Conservation (phyloP, 2,888 invertebrate genomes). For the Mythimna albipuncta region DNA sequence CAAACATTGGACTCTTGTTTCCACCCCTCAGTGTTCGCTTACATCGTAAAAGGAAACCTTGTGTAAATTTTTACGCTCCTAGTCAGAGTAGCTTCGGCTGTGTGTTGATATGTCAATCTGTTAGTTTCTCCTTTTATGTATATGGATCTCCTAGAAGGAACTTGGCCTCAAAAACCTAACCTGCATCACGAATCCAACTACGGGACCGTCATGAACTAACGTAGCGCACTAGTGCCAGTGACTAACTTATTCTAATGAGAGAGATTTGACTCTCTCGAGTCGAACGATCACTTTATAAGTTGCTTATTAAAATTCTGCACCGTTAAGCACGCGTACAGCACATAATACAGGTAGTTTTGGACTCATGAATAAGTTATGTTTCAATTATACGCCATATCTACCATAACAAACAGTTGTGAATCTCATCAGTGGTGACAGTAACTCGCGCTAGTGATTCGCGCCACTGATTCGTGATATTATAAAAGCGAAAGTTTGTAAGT, state of each 20-base stretch:
- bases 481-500: too few species aligned
- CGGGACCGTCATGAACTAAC: background rate
- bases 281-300: background rate
- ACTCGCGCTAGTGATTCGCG: background rate
- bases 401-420: background rate
- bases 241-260: background rate
- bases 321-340: constrained; percentile 1
- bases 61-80: too few species aligned
- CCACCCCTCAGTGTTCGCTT: too few species aligned
- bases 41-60: too few species aligned
- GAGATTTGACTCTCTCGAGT: background rate
- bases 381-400: constrained; percentile 15
- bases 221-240: background rate
- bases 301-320: constrained; percentile 18
- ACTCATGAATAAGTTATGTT: constrained; percentile 16
- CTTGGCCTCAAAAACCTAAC: background rate
- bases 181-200: constrained; percentile 19
- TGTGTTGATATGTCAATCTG: too few species aligned
- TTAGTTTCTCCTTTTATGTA: too few species aligned
- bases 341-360: constrained; percentile 2
- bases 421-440: background rate
- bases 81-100: too few species aligned
- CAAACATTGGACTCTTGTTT: too few species aligned
- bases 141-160: too few species aligned
- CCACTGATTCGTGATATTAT: background rate